phyloP scores from a whole-genome alignment of 1,140 invertebrate species.

The Atta colombica region DNA sequence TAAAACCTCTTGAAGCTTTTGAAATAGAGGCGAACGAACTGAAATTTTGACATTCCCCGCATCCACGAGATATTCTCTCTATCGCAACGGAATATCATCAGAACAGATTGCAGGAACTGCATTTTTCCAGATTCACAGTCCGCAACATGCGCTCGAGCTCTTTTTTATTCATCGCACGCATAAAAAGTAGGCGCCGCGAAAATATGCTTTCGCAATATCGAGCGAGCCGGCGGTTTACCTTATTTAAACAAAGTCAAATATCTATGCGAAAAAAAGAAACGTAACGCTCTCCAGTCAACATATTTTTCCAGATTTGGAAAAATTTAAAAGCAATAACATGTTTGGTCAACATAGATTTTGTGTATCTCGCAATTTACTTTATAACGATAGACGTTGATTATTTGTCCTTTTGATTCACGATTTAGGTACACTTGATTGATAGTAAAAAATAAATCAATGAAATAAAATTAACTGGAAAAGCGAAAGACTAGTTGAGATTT shows the following conservation, averaged over 20 bases:
- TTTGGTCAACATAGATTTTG: constrained; percentile 51
- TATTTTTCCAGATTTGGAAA: constrained; percentile 52
- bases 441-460: not conserved
- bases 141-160: not conserved
- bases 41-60: constrained; percentile 27
- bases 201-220: constrained; percentile 34
- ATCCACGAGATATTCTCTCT: constrained; percentile 28
- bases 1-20: constrained; percentile 6
- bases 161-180: constrained; percentile 25
- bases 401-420: not conserved
- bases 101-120: constrained; percentile 33
- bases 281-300: constrained; percentile 18
- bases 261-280: constrained; percentile 19
- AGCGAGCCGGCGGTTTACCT: constrained; percentile 29
- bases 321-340: constrained; percentile 56
- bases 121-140: constrained; percentile 36
- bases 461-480: not conserved
- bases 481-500: not conserved
- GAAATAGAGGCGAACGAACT: constrained; percentile 17
- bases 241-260: constrained; percentile 51
- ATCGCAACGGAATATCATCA: constrained; percentile 25
- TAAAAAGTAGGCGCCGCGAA: constrained; percentile 34
- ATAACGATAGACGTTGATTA: constrained; percentile 35
- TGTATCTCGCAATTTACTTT: not conserved
- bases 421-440: not conserved